These are phyloP conservation scores for Drosophila seclusa DNA, from an alignment of 2,888 invertebrate species.

Conservation along the genomic window DNA sequence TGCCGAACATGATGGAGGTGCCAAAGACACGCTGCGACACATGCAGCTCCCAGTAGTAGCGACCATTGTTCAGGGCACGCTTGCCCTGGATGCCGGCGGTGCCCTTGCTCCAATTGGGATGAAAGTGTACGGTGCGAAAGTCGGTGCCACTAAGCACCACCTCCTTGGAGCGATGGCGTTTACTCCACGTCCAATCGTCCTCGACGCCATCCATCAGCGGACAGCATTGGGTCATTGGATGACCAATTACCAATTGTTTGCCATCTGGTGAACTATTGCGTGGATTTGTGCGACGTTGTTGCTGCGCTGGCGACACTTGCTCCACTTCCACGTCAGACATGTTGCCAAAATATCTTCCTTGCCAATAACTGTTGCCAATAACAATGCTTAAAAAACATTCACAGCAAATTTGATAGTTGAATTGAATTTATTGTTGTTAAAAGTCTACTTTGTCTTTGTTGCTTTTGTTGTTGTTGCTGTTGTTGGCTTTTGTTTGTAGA, in stretches of 20 bases:
- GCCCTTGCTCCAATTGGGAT: conserved; percentile 91
- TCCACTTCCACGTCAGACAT: conserved; percentile 69
- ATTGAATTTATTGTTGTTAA: conserved; percentile 1
- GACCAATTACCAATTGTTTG: not conserved
- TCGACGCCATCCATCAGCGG: conserved; percentile 86
- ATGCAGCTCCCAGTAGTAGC: conserved; percentile 89
- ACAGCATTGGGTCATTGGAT: conserved; percentile 13
- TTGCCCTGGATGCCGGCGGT: conserved; percentile 90
- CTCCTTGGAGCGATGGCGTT: conserved; percentile 86
- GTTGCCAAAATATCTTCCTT: conserved; percentile 2
- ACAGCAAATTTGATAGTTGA: conserved; percentile 42
- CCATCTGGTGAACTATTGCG: not conserved
- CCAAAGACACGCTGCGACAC: conserved; percentile 89
- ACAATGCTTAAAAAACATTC: conserved; percentile 9
- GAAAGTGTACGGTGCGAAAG: conserved; percentile 88
- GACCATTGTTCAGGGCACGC: conserved; percentile 87
- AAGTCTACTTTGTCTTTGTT: conserved; percentile 27
- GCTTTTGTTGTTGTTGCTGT: not conserved
- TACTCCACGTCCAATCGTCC: conserved; percentile 90
- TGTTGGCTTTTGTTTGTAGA: conserved; percentile 1
- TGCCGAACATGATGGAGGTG: conserved; percentile 91
- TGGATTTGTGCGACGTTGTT: conserved; percentile 37
- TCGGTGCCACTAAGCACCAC: conserved; percentile 87
- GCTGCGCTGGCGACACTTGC: conserved; percentile 20
- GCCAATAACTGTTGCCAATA: not conserved